Conservation (phyloP, 2,113 vertebrate species). For the Pterocles burchelli region DNA sequence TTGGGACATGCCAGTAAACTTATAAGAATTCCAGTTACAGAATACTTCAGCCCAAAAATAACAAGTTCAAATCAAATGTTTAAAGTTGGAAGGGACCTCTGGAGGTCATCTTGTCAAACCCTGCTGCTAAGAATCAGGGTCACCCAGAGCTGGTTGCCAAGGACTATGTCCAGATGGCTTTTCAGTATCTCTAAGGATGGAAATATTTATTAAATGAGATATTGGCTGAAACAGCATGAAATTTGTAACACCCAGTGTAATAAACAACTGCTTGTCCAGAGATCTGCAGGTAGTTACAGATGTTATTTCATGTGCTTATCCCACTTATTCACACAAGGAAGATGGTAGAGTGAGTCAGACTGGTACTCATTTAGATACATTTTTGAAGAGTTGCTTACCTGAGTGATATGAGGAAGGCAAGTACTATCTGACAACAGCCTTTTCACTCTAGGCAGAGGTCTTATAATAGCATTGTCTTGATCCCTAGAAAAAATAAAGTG, state of each 20-base stretch:
- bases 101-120: rapidly evolving
- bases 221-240: neutral
- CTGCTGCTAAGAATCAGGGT: neutral
- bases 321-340: neutral
- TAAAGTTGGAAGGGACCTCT: neutral
- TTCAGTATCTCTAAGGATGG: neutral
- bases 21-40: neutral
- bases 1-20: neutral
- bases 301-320: neutral
- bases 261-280: neutral
- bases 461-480: slow-evolving; percentile 96
- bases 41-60: neutral
- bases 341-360: neutral
- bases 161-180: neutral
- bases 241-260: neutral
- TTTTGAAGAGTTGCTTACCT: slow-evolving; percentile 76
- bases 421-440: slow-evolving; percentile 92
- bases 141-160: neutral
- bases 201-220: neutral
- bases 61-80: neutral
- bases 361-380: neutral
- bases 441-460: slow-evolving; percentile 94
- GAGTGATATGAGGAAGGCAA: slow-evolving; percentile 95
- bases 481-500: slow-evolving; percentile 79
- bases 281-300: neutral